Conservation (phyloP, 23 tunicate species). For the Styela plicata region DNA sequence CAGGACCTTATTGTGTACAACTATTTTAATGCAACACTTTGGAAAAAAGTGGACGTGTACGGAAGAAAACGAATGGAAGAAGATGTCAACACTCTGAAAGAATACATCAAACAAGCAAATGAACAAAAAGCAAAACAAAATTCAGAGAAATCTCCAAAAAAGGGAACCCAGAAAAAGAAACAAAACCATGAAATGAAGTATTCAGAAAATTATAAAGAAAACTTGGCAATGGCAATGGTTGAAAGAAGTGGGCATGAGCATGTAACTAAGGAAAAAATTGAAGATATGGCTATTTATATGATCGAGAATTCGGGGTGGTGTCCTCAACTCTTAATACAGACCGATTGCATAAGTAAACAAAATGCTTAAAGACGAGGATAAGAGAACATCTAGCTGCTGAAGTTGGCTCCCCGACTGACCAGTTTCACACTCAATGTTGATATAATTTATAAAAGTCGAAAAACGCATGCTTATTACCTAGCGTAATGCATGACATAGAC, state of each 20-base stretch:
- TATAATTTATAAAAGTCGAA: too few species aligned
- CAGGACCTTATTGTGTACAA: background rate
- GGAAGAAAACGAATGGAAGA: background rate
- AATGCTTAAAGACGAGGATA: too few species aligned
- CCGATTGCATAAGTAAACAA: too few species aligned
- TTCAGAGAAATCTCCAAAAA: too few species aligned
- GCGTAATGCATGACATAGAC: too few species aligned
- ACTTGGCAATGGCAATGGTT: background rate
- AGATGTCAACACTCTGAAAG: background rate
- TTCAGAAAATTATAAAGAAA: background rate
- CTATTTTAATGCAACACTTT: background rate
- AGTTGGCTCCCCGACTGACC: too few species aligned
- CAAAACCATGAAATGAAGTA: background rate
- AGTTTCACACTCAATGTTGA: too few species aligned
- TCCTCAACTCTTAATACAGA: too few species aligned
- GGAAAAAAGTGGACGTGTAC: background rate
- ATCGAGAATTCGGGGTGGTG: background rate
- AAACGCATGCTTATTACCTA: too few species aligned
- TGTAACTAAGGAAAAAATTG: background rate
- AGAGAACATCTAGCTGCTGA: too few species aligned
- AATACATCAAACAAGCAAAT: background rate
- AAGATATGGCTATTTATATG: background rate
- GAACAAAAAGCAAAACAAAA: background rate
- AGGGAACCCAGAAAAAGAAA: background rate
- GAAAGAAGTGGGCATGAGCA: background rate